Base-by-base conservation (phyloP, 2,888 invertebrate species). In the Lasioglossum calceatum region DNA sequence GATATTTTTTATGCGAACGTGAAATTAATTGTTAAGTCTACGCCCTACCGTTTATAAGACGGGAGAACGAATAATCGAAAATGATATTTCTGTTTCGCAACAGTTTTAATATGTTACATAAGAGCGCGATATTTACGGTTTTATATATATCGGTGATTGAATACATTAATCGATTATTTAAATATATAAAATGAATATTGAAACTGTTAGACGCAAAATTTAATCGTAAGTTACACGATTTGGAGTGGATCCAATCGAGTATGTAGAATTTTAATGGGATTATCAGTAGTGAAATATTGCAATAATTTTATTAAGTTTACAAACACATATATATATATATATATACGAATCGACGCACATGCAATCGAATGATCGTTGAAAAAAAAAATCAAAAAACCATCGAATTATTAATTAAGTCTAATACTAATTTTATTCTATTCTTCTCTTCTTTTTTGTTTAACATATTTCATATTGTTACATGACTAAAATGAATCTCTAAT, bases 401-500 rank as follows among this genome's bases (percentile, higher is more conserved):
- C n/a, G 67, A 79, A 44, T 54, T 84, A 54, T 67, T 72, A 58
- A 85, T 73, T 85, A 79, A 42, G 73, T 79, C 67, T 79, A 76
- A 73, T 73, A 76, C 67, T n/a, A n/a, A 76, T 72, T 16, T 16
- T 61, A 85, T 73, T 72, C 39, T 70, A 36, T 36, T 16, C 7
- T 64, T 32, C 2, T 64, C 14, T 2, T 50, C 12, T 76, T 23
- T 72, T 75, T 72, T 79, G 32, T 32, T 76, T 47, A 84, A 47
- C 64, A 47, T 76, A 73, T 84, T 75, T 36, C 71, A 79, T 44
- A 44, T 75, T 84, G 73, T 84, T 85, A 77, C 19, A 58, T 77
- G 64, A 54, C 58, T 79, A 77, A 47, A 32, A 79, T 67, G 85
- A 84, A 85, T 85, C 85, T 85, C 80, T 44, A 73, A 19, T 82